Evolutionary conservation across 1,140 invertebrate genomes (phyloP).

Genomic region (Drosophila mauritiana): DNA sequence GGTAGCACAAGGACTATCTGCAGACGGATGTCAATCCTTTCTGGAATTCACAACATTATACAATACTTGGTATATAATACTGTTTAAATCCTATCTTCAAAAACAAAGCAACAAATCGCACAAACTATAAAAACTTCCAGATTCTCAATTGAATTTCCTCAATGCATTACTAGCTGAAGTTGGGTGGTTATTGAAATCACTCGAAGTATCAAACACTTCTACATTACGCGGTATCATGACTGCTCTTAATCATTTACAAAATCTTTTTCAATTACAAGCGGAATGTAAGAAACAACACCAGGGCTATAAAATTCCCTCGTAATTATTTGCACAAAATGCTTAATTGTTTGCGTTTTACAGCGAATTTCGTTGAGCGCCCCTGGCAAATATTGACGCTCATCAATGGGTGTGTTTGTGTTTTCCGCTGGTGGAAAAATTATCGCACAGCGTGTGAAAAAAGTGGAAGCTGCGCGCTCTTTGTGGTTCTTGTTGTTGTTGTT

Average conservation of each 20-base stretch:
- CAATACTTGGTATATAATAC: too few relatives aligned
- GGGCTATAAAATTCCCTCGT: constrained; percentile 54
- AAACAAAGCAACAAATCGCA: too few relatives aligned
- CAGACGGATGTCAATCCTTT: background rate
- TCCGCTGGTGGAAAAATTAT: constrained; percentile 65
- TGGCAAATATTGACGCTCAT: constrained; percentile 72
- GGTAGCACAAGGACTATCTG: constrained; percentile 17
- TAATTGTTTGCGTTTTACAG: constrained; percentile 80
- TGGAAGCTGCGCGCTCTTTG: constrained; percentile 12
- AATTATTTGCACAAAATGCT: constrained; percentile 79
- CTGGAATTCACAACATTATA: background rate
- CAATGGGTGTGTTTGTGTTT: constrained; percentile 27
- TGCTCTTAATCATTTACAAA: constrained; percentile 14
- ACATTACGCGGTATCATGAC: constrained; percentile 4
- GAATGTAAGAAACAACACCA: constrained; percentile 57
- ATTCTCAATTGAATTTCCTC: too few relatives aligned
- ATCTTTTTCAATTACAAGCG: constrained; percentile 69
- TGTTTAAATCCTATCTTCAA: too few relatives aligned
- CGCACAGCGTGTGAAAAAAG: constrained; percentile 58
- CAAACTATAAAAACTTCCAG: too few relatives aligned
- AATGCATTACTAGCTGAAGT: background rate
- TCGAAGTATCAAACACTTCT: background rate
- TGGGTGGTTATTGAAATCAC: too few relatives aligned
- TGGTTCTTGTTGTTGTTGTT: constrained; percentile 42
- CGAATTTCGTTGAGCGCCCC: constrained; percentile 54